Evolutionary conservation across 1,140 invertebrate genomes (phyloP).

Genomic region (Cephus cinctus): DNA sequence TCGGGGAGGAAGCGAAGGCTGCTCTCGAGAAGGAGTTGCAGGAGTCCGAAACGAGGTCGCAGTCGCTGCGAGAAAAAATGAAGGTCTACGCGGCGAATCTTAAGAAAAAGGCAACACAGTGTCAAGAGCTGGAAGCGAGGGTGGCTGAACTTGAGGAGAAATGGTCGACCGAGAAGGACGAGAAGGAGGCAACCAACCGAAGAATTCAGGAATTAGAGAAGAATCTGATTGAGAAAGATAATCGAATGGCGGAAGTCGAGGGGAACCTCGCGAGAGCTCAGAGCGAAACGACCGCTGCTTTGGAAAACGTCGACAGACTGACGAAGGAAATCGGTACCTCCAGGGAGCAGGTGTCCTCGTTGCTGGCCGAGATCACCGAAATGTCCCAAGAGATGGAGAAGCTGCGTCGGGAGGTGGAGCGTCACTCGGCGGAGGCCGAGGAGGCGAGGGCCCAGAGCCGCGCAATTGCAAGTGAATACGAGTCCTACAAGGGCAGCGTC

Average conservation of each 20-base stretch:
- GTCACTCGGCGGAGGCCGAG: too few relatives aligned
- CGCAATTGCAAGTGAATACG: too few relatives aligned
- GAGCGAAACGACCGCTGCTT: constrained; percentile 17
- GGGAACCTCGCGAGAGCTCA: constrained; percentile 15
- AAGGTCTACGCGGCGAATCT: constrained; percentile 74
- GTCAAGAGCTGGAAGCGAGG: constrained; percentile 64
- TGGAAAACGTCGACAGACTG: constrained; percentile 19
- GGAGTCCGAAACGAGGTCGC: constrained; percentile 29
- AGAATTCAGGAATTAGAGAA: constrained; percentile 33
- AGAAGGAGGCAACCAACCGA: constrained; percentile 39
- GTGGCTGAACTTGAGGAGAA: constrained; percentile 38
- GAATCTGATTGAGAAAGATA: constrained; percentile 34
- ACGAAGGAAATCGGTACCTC: constrained; percentile 19
- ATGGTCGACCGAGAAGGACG: constrained; percentile 36
- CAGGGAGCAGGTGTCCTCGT: constrained; percentile 19
- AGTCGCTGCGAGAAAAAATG: constrained; percentile 64
- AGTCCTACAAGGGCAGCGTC: too few relatives aligned
- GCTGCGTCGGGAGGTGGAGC: constrained; percentile 21
- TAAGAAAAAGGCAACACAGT: constrained; percentile 68
- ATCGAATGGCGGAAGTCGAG: constrained; percentile 35
- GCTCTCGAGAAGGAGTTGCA: constrained; percentile 31
- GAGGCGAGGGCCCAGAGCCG: too few relatives aligned
- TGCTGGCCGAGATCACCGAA: constrained; percentile 23
- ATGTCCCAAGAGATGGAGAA: constrained; percentile 22
- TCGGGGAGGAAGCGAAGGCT: constrained; percentile 29